phyloP scores from a whole-genome alignment of 2,888 invertebrate species.

The Pemphredon lugubris region DNA sequence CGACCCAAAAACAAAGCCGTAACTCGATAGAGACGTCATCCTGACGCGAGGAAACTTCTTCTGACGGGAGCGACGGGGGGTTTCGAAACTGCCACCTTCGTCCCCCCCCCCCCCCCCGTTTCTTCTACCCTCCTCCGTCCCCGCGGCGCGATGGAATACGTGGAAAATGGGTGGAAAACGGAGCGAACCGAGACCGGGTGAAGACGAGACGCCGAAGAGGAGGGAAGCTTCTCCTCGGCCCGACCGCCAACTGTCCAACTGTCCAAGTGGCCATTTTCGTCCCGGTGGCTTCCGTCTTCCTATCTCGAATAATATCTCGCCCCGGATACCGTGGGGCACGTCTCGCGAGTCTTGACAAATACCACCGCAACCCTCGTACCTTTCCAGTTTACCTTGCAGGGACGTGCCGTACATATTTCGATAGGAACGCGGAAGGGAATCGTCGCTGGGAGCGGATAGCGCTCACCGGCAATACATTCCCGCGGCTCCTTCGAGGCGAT shows the following conservation, averaged over 20 bases:
- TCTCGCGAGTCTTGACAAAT: slow-evolving; percentile 67
- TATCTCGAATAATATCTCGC: slow-evolving; percentile 72
- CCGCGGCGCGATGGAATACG: not conserved
- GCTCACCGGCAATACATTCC: slow-evolving; percentile 37
- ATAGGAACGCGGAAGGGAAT: slow-evolving; percentile 52
- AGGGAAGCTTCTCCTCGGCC: slow-evolving; percentile 36
- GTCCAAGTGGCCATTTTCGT: slow-evolving; percentile 70
- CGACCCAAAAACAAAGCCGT: slow-evolving; percentile 68
- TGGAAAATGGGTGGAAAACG: not conserved
- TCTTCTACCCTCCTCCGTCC: slow-evolving; percentile 27
- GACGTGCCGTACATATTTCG: slow-evolving; percentile 63
- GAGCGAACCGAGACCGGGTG: not conserved
- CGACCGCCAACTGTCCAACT: slow-evolving; percentile 71
- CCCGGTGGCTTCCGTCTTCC: slow-evolving; percentile 33
- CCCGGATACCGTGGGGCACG: slow-evolving; percentile 57
- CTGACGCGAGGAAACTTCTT: slow-evolving; percentile 50
- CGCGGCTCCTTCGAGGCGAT: slow-evolving; percentile 1
- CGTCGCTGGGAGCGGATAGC: slow-evolving; percentile 29
- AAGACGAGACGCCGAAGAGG: slow-evolving; percentile 23
- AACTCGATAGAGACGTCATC: slow-evolving; percentile 72
- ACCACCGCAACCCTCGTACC: slow-evolving; percentile 59
- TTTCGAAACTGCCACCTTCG: slow-evolving; percentile 25
- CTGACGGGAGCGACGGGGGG: slow-evolving; percentile 44
- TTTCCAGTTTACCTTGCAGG: slow-evolving; percentile 63
- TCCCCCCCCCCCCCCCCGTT: slow-evolving; percentile 21